Conservation (phyloP, 2,797 vertebrate genomes). For the Enteromius paludinosus region DNA sequence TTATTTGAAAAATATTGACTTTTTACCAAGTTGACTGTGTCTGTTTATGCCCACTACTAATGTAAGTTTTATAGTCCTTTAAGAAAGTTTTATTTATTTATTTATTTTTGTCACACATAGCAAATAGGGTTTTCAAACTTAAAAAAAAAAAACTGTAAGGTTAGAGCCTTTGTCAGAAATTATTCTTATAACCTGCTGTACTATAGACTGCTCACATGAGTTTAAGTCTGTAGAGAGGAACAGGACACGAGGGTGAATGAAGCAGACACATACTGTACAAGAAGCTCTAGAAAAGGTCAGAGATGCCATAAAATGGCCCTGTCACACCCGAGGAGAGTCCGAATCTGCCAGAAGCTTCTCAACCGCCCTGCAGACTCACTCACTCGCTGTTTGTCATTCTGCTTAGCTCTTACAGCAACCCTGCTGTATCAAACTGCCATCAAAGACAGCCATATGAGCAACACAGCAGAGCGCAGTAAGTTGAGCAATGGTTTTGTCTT, state of each 20-base stretch:
- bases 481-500: conserved; percentile 47
- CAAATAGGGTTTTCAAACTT: not conserved
- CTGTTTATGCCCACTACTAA: not conserved
- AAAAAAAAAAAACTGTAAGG: not conserved
- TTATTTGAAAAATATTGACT: not conserved
- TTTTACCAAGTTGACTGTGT: not conserved
- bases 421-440: conserved; percentile 18
- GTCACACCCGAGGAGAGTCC: not conserved
- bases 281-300: conserved; percentile 34
- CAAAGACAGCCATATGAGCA: conserved; percentile 43
- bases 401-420: not conserved
- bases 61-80: not conserved
- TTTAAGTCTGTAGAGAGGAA: conserved; percentile 13
- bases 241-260: conserved; percentile 14
- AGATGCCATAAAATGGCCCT: conserved; percentile 1
- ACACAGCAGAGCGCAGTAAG: conserved; percentile 24
- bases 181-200: conserved; percentile 32
- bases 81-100: not conserved
- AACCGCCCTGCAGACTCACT: not conserved
- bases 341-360: conserved; percentile 25
- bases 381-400: conserved; percentile 18
- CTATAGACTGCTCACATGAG: conserved; percentile 5
- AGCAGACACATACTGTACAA: conserved; percentile 24
- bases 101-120: not conserved
- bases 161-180: conserved; percentile 19